Percentiles rank a stretch among this genome's conserved stretches.
phyloP scores from a whole-genome alignment of 2,888 invertebrate genomes.

The Aethes cnicana region DNA sequence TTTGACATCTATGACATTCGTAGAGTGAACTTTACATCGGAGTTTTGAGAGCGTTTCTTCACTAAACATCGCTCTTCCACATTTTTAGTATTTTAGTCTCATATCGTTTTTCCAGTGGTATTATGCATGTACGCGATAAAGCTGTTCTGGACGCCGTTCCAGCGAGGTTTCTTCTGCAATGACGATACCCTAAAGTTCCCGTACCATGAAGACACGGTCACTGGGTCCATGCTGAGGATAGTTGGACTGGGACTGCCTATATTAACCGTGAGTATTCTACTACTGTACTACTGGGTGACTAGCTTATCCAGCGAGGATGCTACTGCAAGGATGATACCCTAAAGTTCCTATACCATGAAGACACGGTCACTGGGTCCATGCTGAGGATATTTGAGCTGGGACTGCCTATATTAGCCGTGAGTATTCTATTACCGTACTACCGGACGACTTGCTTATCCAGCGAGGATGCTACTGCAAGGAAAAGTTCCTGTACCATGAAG shows the following conservation, averaged over 20 bases:
- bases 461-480: conserved; percentile 98
- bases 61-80: no score
- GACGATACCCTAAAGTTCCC: conserved; percentile 95
- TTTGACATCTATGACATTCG: no score
- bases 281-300: no score
- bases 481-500: conserved; percentile 89
- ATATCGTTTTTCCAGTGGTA: conserved; percentile 48
- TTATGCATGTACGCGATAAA: conserved; percentile 45
- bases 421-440: no score
- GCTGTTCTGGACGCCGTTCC: conserved; percentile 81
- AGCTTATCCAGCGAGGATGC: conserved; percentile 93
- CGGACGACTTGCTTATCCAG: no score
- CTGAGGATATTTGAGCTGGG: conserved; percentile 87
- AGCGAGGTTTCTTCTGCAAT: conserved; percentile 96
- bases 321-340: conserved; percentile 97
- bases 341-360: conserved; percentile 89
- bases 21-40: no score
- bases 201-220: conserved; percentile 89
- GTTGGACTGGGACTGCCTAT: conserved; percentile 86
- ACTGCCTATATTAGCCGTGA: conserved; percentile 87
- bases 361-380: conserved; percentile 88
- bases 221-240: conserved; percentile 86
- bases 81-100: conserved; percentile 9
- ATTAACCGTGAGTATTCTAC: no score
- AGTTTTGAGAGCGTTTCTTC: no score